Percentiles rank a stretch among this genome's conserved stretches.
These are phyloP conservation scores for Lepidotrigona ventralis DNA, from an alignment of 1,140 invertebrate genomes.

Conservation along the genomic window DNA sequence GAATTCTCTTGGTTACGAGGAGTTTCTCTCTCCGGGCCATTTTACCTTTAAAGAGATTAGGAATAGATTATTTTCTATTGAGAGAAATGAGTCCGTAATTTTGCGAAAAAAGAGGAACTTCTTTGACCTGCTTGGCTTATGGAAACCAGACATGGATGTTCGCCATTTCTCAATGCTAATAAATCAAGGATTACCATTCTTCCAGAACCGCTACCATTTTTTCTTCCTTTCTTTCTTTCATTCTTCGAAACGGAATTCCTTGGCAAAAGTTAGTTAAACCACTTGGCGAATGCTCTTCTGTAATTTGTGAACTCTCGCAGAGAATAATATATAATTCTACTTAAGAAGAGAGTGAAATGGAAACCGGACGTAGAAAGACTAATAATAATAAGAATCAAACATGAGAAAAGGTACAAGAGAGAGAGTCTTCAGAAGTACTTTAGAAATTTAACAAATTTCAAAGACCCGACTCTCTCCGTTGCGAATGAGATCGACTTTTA, in stretches of 20 bases:
- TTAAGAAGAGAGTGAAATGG: too few species aligned
- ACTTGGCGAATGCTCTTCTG: background rate
- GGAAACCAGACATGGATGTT: background rate
- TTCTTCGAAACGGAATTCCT: background rate
- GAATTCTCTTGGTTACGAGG: background rate
- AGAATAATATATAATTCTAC: background rate
- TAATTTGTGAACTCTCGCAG: background rate
- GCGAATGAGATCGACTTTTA: conserved; percentile 20
- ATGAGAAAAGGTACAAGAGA: background rate
- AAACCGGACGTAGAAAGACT: background rate
- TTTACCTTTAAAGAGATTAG: background rate
- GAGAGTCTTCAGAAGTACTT: too few species aligned
- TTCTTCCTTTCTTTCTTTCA: background rate
- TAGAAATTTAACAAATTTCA: conserved; percentile 44
- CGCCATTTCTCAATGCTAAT: background rate
- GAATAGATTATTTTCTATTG: too few species aligned
- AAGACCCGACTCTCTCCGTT: background rate
- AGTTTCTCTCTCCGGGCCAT: background rate
- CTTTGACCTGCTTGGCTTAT: background rate
- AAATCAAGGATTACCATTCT: background rate
- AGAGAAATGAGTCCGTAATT: background rate
- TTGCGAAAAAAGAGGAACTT: background rate
- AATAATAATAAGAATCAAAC: background rate
- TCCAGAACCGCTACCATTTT: background rate
- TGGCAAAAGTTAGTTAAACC: conserved; percentile 15